phyloP scores from a whole-genome alignment of 2,888 invertebrate genomes.

The Bedellia somnulentella region DNA sequence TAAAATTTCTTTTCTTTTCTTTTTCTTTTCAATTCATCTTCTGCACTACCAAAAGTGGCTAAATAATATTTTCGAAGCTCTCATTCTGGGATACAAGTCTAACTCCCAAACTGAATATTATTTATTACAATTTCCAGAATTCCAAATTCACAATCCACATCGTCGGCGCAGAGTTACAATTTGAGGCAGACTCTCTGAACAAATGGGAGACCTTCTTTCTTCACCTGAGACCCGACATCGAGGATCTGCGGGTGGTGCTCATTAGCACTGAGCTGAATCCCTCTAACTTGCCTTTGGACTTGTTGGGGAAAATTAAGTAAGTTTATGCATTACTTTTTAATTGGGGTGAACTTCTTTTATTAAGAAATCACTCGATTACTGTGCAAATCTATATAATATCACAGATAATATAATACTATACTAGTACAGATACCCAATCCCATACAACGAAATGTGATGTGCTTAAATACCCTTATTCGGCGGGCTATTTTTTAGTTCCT shows the following conservation, averaged over 20 bases:
- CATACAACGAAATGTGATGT: too few species aligned
- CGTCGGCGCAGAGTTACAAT: conserved; percentile 71
- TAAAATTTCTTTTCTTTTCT: too few species aligned
- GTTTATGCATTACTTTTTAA: conserved; percentile 11
- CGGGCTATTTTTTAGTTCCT: too few species aligned
- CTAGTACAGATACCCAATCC: too few species aligned
- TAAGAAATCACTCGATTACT: not conserved
- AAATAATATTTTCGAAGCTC: too few species aligned
- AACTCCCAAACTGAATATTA: too few species aligned
- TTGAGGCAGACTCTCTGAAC: conserved; percentile 67
- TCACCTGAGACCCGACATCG: conserved; percentile 62
- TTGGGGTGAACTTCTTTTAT: not conserved
- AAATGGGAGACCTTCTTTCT: conserved; percentile 74
- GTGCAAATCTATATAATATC: conserved; percentile 2
- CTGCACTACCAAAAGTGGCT: too few species aligned
- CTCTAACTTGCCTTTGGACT: conserved; percentile 54
- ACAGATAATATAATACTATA: too few species aligned
- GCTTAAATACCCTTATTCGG: too few species aligned
- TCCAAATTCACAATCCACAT: conserved; percentile 47
- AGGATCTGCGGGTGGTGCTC: conserved; percentile 60
- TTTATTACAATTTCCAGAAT: conserved; percentile 28
- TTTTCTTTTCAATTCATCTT: too few species aligned
- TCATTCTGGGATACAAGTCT: too few species aligned
- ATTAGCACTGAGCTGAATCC: conserved; percentile 68
- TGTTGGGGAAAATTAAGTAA: conserved; percentile 60